Conservation (phyloP, 2,888 invertebrate species). For the Patella caerulea region DNA sequence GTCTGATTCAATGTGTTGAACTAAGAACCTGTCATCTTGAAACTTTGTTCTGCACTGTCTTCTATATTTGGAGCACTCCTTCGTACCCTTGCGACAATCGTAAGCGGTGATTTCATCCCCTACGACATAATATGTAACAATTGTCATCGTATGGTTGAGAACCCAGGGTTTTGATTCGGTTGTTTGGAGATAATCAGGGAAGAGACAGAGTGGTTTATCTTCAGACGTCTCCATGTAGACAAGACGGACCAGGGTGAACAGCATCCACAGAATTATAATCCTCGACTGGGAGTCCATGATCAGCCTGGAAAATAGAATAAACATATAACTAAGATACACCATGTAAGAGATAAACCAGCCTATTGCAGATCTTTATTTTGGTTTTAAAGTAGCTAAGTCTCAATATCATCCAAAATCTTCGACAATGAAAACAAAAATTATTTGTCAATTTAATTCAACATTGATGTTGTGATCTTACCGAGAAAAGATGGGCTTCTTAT, state of each 20-base stretch:
- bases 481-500: too few species aligned
- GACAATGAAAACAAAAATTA: too few species aligned
- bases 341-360: too few species aligned
- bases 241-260: too few species aligned
- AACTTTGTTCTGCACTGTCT: constrained; percentile 26
- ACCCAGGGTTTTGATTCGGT: constrained; percentile 29
- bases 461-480: too few species aligned
- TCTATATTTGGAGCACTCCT: constrained; percentile 25
- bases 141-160: constrained; percentile 28
- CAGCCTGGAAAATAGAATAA: too few species aligned
- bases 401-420: too few species aligned
- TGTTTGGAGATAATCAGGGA: constrained; percentile 32
- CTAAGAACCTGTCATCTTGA: constrained; percentile 22
- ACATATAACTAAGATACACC: too few species aligned
- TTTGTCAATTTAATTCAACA: too few species aligned
- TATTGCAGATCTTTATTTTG: too few species aligned
- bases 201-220: constrained; percentile 15
- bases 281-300: background rate
- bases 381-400: too few species aligned
- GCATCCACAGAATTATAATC: background rate
- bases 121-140: constrained; percentile 24
- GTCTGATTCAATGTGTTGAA: constrained; percentile 29
- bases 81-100: constrained; percentile 28
- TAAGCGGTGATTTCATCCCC: constrained; percentile 28
- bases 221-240: too few species aligned